Base-by-base conservation (phyloP, 2,888 invertebrate genomes). In the Cantharis rufa region DNA sequence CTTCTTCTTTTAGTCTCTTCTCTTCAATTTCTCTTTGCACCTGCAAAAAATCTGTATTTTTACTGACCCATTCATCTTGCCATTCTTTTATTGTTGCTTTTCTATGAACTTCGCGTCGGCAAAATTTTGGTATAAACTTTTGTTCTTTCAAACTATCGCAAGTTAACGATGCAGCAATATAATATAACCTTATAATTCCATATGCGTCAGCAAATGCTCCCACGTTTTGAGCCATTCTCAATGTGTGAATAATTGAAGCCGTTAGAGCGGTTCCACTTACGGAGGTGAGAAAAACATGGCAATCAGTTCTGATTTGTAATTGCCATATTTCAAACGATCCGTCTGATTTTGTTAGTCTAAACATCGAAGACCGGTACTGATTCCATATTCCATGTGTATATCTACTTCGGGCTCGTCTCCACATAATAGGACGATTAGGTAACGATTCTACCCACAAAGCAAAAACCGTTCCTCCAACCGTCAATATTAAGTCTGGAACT, bases 311-410 rank as follows among this genome's bases (percentile, higher is more conserved):
- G 2, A 66, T 24, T 64, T 32, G 71, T 75, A 96, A 88, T 88
- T 96, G 94, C 96, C 96, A 97, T 11, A 93, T 92, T 87, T 96
- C 96, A 13, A 95, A 88, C 76, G 90, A 91, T 2, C 96, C 96
- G 88, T 96, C 95, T 21, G 89, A 90, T 16, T 93, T 92, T 1
- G 92, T 90, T 73, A 96, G 87, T 84, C 93, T 94, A 76, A 96
- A 88, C 16, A 79, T 75, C 0, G 80, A 62, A 0, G 95, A 93
- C 71, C 94, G 91, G 64, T 92, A 91, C n/a, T 91, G 89, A n/a
- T 94, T 95, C 96, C 96, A 96, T 61, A 89, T 88, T 0, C 93
- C 92, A 15, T 91, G 90, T 0, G 94, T 93, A 79, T 94, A 89
- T 73, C 88, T 88, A 4, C 18, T 13, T 1, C 90, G 88, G 13